Evolutionary conservation across 2,888 invertebrate genomes (phyloP).

Genomic region (Volucella bombylans): DNA sequence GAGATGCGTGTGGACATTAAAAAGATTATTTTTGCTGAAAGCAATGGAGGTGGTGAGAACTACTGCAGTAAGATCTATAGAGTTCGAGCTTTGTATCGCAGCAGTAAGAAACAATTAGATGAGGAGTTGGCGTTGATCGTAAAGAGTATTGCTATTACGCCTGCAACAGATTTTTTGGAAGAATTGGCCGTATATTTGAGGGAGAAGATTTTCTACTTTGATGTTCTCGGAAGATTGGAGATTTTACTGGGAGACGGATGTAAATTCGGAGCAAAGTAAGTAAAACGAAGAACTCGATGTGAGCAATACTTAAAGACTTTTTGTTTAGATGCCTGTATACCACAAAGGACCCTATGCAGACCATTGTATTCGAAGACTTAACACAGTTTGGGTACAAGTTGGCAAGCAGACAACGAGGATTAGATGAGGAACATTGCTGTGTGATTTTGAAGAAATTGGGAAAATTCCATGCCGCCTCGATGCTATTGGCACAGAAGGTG

Average conservation of each 20-base stretch:
- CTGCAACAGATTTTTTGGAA: slow-evolving; percentile 82
- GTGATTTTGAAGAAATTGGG: slow-evolving; percentile 84
- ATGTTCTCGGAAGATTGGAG: slow-evolving; percentile 82
- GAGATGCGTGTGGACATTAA: slow-evolving; percentile 79
- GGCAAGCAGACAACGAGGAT: slow-evolving; percentile 83
- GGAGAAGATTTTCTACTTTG: slow-evolving; percentile 83
- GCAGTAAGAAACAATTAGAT: slow-evolving; percentile 78
- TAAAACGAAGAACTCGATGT: slow-evolving; percentile 19
- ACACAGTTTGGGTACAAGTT: slow-evolving; percentile 84
- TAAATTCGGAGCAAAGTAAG: slow-evolving; percentile 80
- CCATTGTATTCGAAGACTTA: slow-evolving; percentile 82
- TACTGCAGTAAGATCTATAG: slow-evolving; percentile 81
- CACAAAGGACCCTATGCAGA: slow-evolving; percentile 79
- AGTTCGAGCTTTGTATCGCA: slow-evolving; percentile 77
- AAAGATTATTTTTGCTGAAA: slow-evolving; percentile 78
- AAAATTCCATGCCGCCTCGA: slow-evolving; percentile 84
- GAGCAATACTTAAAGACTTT: neutral
- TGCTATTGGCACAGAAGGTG: slow-evolving; percentile 84
- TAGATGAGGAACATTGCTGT: slow-evolving; percentile 84
- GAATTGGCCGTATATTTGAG: slow-evolving; percentile 82
- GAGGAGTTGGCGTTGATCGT: slow-evolving; percentile 80
- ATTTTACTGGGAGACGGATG: slow-evolving; percentile 81
- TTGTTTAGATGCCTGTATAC: slow-evolving; percentile 79
- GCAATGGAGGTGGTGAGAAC: slow-evolving; percentile 80
- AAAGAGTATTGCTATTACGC: slow-evolving; percentile 80